These are phyloP conservation scores for Caenorhabditis sulstoni DNA, from an alignment of 2,888 invertebrate genomes.

Conservation along the genomic window DNA sequence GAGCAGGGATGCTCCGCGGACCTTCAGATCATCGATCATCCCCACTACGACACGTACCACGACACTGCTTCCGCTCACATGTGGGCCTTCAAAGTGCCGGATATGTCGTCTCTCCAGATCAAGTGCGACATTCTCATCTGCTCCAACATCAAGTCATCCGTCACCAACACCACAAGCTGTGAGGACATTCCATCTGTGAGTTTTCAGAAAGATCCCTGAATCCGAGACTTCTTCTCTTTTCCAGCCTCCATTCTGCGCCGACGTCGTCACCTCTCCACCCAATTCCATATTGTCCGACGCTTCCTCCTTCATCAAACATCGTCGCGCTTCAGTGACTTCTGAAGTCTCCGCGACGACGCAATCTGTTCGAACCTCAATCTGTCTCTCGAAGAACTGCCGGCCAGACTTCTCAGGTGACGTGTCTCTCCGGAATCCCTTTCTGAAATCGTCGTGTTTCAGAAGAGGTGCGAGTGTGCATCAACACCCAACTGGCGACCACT, in stretches of 20 bases:
- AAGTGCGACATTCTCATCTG: conserved; percentile 78
- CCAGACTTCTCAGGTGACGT: conserved; percentile 38
- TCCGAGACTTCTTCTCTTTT: too few species aligned
- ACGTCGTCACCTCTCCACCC: conserved; percentile 77
- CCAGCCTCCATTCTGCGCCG: conserved; percentile 80
- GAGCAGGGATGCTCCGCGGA: conserved; percentile 80
- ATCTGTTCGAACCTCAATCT: conserved; percentile 62
- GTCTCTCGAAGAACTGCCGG: conserved; percentile 57
- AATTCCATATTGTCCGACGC: conserved; percentile 78
- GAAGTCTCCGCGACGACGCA: conserved; percentile 46
- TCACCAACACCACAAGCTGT: conserved; percentile 73
- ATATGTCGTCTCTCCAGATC: conserved; percentile 74
- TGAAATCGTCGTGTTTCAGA: conserved; percentile 29
- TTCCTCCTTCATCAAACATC: conserved; percentile 62
- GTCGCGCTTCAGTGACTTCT: conserved; percentile 57
- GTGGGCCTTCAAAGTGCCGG: conserved; percentile 80
- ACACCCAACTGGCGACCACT: conserved; percentile 50
- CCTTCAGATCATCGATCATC: conserved; percentile 78
- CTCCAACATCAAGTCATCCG: conserved; percentile 74
- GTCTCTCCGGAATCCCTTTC: too few species aligned
- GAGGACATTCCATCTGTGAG: conserved; percentile 76
- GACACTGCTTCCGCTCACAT: conserved; percentile 79
- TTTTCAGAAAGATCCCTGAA: neutral
- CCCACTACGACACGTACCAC: conserved; percentile 80
- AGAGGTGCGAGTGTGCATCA: conserved; percentile 52